Evolutionary conservation across 2,888 invertebrate species (phyloP).

Genomic region (Incurvaria masculella): DNA sequence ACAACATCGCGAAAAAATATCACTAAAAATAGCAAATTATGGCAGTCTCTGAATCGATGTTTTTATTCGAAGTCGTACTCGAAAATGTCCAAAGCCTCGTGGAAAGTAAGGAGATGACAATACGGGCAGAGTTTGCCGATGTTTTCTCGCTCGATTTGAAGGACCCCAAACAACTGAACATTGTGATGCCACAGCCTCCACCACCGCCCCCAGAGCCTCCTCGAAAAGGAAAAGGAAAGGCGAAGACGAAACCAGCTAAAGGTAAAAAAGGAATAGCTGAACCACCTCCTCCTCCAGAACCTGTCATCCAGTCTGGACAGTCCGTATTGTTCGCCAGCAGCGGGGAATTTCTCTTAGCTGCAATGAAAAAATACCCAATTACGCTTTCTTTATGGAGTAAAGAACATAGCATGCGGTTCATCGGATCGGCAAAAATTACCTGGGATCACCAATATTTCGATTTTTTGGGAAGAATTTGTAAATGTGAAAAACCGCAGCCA

Average conservation of each 20-base stretch:
- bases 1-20: too few species aligned
- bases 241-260: constrained; percentile 23
- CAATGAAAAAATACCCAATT: constrained; percentile 35
- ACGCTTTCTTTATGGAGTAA: constrained; percentile 44
- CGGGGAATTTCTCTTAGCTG: constrained; percentile 37
- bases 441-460: constrained; percentile 37
- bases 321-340: constrained; percentile 42
- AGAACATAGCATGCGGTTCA: constrained; percentile 34
- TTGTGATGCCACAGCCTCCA: constrained; percentile 42
- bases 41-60: constrained; percentile 42
- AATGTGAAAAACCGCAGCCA: constrained; percentile 25
- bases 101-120: constrained; percentile 32
- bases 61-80: constrained; percentile 44
- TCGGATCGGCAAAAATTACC: constrained; percentile 32
- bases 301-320: constrained; percentile 42
- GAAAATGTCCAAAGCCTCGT: constrained; percentile 34
- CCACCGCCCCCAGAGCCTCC: constrained; percentile 39
- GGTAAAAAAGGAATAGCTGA: constrained; percentile 19
- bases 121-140: constrained; percentile 42
- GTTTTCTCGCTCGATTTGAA: constrained; percentile 44
- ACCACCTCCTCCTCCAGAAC: constrained; percentile 34
- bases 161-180: constrained; percentile 46
- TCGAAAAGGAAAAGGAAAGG: constrained; percentile 32
- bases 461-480: constrained; percentile 30
- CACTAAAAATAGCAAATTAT: constrained; percentile 25